A percentile compares a stretch with the other conserved stretches of the same genome.
Evolutionary conservation across 2,888 invertebrate species (phyloP).

Genomic region (Bursaphelenchus okinawaensis): DNA sequence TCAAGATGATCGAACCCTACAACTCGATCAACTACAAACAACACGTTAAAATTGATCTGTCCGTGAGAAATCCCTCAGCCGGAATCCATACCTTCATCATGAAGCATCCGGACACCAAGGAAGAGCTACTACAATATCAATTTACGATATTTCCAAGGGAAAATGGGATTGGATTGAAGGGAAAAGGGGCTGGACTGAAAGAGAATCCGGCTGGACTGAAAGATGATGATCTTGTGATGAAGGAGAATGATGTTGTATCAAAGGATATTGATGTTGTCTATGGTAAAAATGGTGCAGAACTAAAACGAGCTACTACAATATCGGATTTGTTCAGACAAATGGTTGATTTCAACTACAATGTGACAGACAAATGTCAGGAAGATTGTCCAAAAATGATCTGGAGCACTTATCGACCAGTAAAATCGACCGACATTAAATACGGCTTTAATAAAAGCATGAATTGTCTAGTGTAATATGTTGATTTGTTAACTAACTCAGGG

Average conservation of each 20-base stretch:
- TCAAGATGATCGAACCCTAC: slow-evolving; percentile 34
- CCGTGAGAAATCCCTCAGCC: neutral
- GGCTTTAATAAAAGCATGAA: neutral
- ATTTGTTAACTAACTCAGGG: neutral
- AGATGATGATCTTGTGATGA: too few species aligned
- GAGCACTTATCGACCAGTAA: neutral
- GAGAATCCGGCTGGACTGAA: too few species aligned
- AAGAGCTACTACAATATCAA: neutral
- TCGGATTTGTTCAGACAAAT: too few species aligned
- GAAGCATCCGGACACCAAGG: neutral
- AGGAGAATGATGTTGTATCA: too few species aligned
- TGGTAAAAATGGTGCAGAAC: too few species aligned
- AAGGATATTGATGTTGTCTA: too few species aligned
- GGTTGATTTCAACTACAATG: slow-evolving; percentile 14
- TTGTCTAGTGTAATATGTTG: neutral
- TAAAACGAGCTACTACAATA: too few species aligned
- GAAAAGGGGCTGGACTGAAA: too few species aligned
- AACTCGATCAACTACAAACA: slow-evolving; percentile 42
- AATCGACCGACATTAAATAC: neutral
- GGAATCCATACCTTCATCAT: neutral
- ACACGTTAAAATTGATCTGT: slow-evolving; percentile 23
- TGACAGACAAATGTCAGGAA: neutral
- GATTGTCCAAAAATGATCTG: slow-evolving; percentile 3
- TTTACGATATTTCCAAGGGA: neutral
- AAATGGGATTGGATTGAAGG: too few species aligned